Base-by-base conservation (phyloP, 2,888 invertebrate genomes). In the Tromatobia lineatoria region DNA sequence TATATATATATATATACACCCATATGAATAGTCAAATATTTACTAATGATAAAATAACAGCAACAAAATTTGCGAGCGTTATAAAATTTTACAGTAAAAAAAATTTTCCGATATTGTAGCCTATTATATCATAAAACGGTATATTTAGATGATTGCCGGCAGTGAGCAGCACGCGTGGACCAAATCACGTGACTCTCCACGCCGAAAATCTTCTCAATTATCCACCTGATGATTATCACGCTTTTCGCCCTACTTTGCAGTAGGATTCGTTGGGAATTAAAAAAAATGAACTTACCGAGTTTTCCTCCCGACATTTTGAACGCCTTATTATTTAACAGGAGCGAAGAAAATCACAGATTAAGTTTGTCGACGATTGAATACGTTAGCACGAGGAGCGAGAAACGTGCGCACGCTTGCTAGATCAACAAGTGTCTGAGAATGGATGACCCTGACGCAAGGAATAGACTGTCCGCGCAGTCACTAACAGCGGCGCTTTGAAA, bases 221-320 rank as follows among this genome's bases (percentile, higher is more conserved):
- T 54, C 61, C 18, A 50, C 52, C n/a, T 29, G 7, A 23, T 29
- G 8, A 10, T 10, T n/a, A 64, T 13, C 25, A 18, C 47, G 29
- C 23, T 66, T 38, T 18, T 54, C 18, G 29, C 20, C 47, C 50
- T 64, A 25, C 47, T 74, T 13, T 45, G n/a, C 4, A 61, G 29
- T 75, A 52, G 15, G 54, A n/a, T n/a, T 78, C 38, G 18, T 50
- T 20, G 57, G 20, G 61, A 61, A 61, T 34, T 15, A 1, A n/a
- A 38, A 18, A 61, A 42, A 74, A 76, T 38, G 57, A 70, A 76
- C 89, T 88, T 54, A 91, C 91, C 91, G 75, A 91, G 80, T 80
- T 90, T 91, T 82, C 89, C 90, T 4, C 66, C 70, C 7, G 89
- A 80, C 91, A 91, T 91, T 66, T 61, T 79, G 47, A n/a, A 23